Conservation (phyloP, 2,797 vertebrate genomes). For the Labroides dimidiatus region DNA sequence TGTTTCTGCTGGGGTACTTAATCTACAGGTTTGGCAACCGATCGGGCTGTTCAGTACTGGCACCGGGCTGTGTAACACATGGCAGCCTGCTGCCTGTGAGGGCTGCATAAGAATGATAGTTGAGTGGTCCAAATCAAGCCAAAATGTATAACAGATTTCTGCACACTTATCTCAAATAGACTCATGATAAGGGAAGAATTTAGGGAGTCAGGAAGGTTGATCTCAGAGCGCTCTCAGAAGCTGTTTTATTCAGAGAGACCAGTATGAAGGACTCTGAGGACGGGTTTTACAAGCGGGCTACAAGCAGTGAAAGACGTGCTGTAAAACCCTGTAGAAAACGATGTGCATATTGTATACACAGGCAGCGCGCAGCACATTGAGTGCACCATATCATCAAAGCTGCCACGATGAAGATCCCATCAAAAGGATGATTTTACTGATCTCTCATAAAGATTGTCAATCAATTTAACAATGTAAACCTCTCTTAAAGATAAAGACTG, state of each 20-base stretch:
- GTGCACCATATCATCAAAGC: constrained; percentile 16
- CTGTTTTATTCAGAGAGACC: constrained; percentile 36
- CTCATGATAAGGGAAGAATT: constrained; percentile 59
- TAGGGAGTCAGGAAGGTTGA: constrained; percentile 52
- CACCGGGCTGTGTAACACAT: constrained; percentile 61
- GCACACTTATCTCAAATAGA: constrained; percentile 72
- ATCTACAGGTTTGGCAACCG: constrained; percentile 77
- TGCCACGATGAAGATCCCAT: constrained; percentile 18
- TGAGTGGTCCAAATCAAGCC: constrained; percentile 66
- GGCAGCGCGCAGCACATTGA: constrained; percentile 13
- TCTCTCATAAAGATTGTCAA: constrained; percentile 56
- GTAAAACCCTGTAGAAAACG: constrained; percentile 43
- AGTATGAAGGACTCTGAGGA: constrained; percentile 51
- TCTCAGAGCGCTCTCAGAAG: constrained; percentile 42
- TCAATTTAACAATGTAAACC: constrained; percentile 61
- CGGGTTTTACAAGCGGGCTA: constrained; percentile 48
- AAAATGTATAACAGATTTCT: constrained; percentile 63
- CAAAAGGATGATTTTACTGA: constrained; percentile 37
- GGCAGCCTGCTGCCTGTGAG: constrained; percentile 65
- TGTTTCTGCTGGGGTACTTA: constrained; percentile 68
- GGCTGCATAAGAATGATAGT: constrained; percentile 72
- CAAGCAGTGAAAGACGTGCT: constrained; percentile 35
- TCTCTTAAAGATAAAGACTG: constrained; percentile 54
- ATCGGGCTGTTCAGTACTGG: constrained; percentile 61
- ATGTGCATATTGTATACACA: constrained; percentile 55